phyloP scores from a whole-genome alignment of 2,113 vertebrate genomes.

The Benitochromis conjunctus region DNA sequence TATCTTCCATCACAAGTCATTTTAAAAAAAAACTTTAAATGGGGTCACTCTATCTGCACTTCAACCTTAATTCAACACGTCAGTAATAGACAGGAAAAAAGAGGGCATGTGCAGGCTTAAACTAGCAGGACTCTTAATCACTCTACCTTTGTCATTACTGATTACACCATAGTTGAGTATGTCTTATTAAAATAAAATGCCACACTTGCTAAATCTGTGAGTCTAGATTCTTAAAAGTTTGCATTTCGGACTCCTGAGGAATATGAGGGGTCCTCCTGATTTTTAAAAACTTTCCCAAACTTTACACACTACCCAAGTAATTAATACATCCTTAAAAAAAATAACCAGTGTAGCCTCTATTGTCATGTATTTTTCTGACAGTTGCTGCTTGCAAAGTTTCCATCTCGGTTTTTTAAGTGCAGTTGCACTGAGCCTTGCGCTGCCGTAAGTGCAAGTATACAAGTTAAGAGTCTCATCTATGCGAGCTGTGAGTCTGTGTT shows the following conservation, averaged over 20 bases:
- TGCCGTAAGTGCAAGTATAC: slow-evolving; percentile 2
- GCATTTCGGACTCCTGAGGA: not conserved
- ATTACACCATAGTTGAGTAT: not conserved
- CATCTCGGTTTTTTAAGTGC: not conserved
- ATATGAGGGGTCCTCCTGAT: not conserved
- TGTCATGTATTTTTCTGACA: not conserved
- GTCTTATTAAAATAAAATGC: not conserved
- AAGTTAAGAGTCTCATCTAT: slow-evolving; percentile 3
- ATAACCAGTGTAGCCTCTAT: not conserved
- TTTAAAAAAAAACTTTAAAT: slow-evolving; percentile 9
- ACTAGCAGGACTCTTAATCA: not conserved
- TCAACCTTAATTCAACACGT: slow-evolving; percentile 5
- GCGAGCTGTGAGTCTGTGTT: slow-evolving; percentile 22
- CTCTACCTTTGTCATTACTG: not conserved
- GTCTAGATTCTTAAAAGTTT: not conserved
- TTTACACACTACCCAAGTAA: not conserved
- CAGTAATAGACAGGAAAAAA: not conserved
- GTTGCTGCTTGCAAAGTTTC: not conserved
- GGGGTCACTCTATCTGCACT: slow-evolving; percentile 26
- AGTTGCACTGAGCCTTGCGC: not conserved
- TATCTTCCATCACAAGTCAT: slow-evolving; percentile 3
- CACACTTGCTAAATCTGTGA: not conserved
- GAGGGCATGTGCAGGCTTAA: not conserved
- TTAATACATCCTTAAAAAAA: not conserved
- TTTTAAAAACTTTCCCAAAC: not conserved